A percentile compares a stretch with the other conserved stretches of the same genome.
Evolutionary conservation across 2,113 vertebrate genomes (phyloP).

Genomic region (Silurus asotus): DNA sequence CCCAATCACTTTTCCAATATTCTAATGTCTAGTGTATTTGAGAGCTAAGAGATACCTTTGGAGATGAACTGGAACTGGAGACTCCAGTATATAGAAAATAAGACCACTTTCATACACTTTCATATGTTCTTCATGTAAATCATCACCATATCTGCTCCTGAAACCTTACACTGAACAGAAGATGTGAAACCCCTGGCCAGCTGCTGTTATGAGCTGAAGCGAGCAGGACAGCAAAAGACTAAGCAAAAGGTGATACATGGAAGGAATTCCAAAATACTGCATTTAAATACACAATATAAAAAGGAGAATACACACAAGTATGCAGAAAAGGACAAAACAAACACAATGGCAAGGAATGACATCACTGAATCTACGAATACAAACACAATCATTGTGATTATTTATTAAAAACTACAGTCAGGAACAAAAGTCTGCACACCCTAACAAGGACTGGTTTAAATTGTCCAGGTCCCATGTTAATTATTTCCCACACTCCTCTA

Average conservation of each 20-base stretch:
- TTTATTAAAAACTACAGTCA: background rate
- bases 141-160: background rate
- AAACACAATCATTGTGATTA: background rate
- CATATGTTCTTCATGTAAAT: background rate
- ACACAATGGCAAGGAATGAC: conserved; percentile 6
- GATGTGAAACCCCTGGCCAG: background rate
- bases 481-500: background rate
- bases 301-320: conserved; percentile 14
- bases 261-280: background rate
- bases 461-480: background rate
- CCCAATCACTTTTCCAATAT: no score
- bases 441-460: background rate
- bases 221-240: background rate
- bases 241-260: background rate
- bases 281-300: background rate
- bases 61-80: no score
- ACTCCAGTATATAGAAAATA: no score
- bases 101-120: no score
- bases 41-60: no score
- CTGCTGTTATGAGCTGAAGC: background rate
- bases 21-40: no score
- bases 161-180: background rate
- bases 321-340: background rate
- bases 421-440: background rate
- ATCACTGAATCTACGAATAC: conserved; percentile 23